phyloP scores from a whole-genome alignment of 2,113 vertebrate genomes.

The Microcebus griseorufus region DNA sequence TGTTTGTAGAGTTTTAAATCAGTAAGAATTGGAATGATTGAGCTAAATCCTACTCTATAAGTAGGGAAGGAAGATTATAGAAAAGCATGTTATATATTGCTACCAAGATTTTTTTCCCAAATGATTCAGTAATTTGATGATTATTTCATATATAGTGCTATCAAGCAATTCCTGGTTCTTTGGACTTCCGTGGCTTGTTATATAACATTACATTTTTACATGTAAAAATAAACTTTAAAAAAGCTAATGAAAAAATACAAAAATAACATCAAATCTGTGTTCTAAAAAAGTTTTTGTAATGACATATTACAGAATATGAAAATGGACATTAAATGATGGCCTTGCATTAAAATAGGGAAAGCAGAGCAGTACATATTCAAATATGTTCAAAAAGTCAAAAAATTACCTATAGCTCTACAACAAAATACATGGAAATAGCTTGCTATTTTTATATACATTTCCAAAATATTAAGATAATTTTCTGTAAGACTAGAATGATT shows the following conservation, averaged over 20 bases:
- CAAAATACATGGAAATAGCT: conserved; percentile 76
- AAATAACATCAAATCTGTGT: conserved; percentile 71
- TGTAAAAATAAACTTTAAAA: conserved; percentile 79
- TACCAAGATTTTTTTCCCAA: conserved; percentile 69
- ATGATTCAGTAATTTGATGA: conserved; percentile 75
- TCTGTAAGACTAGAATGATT: conserved; percentile 81
- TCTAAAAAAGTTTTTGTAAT: conserved; percentile 72
- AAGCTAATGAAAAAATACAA: conserved; percentile 74
- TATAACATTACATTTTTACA: conserved; percentile 83
- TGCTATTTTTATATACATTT: conserved; percentile 85
- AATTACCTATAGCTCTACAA: conserved; percentile 74
- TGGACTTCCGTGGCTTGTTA: conserved; percentile 79
- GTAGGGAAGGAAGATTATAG: conserved; percentile 66
- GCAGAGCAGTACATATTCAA: conserved; percentile 58
- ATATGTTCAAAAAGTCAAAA: conserved; percentile 51
- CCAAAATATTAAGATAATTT: conserved; percentile 80
- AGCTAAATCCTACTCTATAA: conserved; percentile 63
- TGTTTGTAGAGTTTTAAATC: conserved; percentile 63
- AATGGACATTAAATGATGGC: conserved; percentile 80
- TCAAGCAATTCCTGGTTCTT: conserved; percentile 81
- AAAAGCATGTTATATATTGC: conserved; percentile 82
- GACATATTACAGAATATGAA: conserved; percentile 72
- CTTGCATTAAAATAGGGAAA: conserved; percentile 70
- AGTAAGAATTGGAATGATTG: conserved; percentile 66
- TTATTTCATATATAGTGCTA: conserved; percentile 80